Percentiles rank a stretch among this genome's conserved stretches.
phyloP scores from a whole-genome alignment of 2,888 invertebrate species.

The Monopis laevigella region DNA sequence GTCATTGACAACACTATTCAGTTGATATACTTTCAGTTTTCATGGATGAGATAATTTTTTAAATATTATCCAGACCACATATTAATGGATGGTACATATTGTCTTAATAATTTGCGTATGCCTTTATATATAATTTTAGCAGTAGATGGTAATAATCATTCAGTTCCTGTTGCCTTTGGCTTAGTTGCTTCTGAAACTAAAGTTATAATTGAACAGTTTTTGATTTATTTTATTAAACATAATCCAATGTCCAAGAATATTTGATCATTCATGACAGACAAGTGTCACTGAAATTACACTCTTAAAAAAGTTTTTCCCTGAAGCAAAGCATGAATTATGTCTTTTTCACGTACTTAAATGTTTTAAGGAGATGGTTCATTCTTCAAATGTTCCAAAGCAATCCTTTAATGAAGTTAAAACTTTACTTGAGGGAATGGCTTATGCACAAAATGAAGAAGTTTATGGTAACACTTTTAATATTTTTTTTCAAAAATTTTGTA shows the following conservation, averaged over 20 bases:
- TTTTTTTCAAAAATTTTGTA: neutral
- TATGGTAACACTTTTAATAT: neutral
- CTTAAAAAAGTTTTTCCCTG: constrained; percentile 6
- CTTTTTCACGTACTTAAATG: constrained; percentile 11
- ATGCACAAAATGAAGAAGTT: neutral
- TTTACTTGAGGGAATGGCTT: neutral
- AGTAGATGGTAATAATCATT: constrained; percentile 11
- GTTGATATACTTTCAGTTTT: constrained; percentile 13
- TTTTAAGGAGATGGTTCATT: constrained; percentile 10
- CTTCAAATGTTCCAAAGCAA: neutral
- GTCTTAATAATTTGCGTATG: constrained; percentile 13
- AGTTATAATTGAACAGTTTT: neutral
- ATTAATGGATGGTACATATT: constrained; percentile 12
- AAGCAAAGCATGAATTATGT: constrained; percentile 13
- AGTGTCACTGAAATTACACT: constrained; percentile 10
- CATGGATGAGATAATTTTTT: constrained; percentile 13
- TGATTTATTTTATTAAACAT: neutral
- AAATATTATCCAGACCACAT: constrained; percentile 12
- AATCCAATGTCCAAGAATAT: constrained; percentile 4
- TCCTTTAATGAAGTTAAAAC: neutral
- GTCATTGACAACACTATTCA: constrained; percentile 1
- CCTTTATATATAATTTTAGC: constrained; percentile 12
- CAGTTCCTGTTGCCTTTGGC: neutral
- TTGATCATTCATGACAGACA: constrained; percentile 12
- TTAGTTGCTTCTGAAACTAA: neutral